Base-by-base conservation (phyloP, 2,888 invertebrate genomes). In the Opisthograptis luteolata region DNA sequence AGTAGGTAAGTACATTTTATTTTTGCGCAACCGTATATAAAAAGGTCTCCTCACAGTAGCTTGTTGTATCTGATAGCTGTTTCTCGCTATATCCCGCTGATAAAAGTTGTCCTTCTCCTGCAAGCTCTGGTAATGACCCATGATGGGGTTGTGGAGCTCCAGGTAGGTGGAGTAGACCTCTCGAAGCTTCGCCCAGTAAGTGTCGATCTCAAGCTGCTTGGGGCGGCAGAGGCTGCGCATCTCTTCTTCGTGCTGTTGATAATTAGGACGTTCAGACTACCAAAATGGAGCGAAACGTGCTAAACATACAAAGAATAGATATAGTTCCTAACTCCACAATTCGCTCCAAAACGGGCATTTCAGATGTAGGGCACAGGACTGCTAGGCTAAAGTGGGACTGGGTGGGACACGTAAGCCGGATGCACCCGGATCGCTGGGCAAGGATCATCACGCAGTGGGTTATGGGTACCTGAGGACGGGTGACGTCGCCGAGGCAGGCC, bases 91-190 rank as follows among this genome's bases (percentile, higher is more conserved):
- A 43, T 92, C 91, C 20, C 91, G 76, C 31, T 91, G 89, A 63
- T 91, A 92, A 58, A 92, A 92, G 40, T 83, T 90, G 68, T 83
- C 91, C 61, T 86, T 92, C 74, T 81, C 91, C 49, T 76, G 78
- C 63, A 80, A 62, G 25, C 73, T 71, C 54, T 78, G 79, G 60
- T 84, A 90, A 55, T 88, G 87, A 1, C 69, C 79, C 81, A 88
- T 87, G 40, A 90, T 88, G 0, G 91, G 90, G 17, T 79, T 79
- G 61, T 90, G 88, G 48, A 81, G 78, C 44, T 87, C 87, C 46
- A 86, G 58, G 57, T 84, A 89, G 0, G 66, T 59, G 44, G 73
- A 69, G 68, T 85, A 91, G 0, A 89, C 81, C 0, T 84, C 82
- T 0, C 80, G 79, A 1, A 91, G 75, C 40, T 80, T 79, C 14